These are phyloP conservation scores for Drosophila kikkawai DNA, from an alignment of 1,140 invertebrate genomes.

Conservation along the genomic window DNA sequence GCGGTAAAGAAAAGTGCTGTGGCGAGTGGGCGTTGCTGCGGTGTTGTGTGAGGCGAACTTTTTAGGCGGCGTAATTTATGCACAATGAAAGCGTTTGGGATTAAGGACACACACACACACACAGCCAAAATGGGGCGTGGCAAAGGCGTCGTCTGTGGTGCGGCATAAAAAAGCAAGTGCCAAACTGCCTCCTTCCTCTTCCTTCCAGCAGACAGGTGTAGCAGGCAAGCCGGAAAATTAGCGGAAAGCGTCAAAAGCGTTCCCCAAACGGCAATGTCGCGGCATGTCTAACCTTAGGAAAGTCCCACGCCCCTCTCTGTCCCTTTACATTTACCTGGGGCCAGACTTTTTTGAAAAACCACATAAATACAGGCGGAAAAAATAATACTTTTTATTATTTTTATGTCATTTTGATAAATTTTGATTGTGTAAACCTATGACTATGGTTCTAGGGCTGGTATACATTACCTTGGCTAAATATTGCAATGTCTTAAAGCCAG, in stretches of 20 bases:
- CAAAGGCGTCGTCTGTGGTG: constrained; percentile 33
- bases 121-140: constrained; percentile 35
- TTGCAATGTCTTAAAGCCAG: no score
- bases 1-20: neutral
- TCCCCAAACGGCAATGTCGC: constrained; percentile 80
- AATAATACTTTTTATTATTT: neutral
- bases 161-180: constrained; percentile 47
- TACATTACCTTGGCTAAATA: no score
- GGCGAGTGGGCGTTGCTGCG: constrained; percentile 31
- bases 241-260: constrained; percentile 81
- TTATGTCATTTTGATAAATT: no score
- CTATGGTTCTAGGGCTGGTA: no score
- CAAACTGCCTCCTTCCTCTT: constrained; percentile 12
- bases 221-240: constrained; percentile 80
- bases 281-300: constrained; percentile 48
- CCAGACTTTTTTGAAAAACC: constrained; percentile 62
- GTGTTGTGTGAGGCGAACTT: constrained; percentile 51
- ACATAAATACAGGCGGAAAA: constrained; percentile 49
- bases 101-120: constrained; percentile 50
- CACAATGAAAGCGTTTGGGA: constrained; percentile 80
- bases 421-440: no score
- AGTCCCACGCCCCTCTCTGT: constrained; percentile 1
- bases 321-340: neutral
- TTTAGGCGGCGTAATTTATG: constrained; percentile 77
- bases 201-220: constrained; percentile 70